These are phyloP conservation scores for Kobus ellipsiprymnus DNA, from an alignment of 2,113 vertebrate genomes.

Conservation along the genomic window DNA sequence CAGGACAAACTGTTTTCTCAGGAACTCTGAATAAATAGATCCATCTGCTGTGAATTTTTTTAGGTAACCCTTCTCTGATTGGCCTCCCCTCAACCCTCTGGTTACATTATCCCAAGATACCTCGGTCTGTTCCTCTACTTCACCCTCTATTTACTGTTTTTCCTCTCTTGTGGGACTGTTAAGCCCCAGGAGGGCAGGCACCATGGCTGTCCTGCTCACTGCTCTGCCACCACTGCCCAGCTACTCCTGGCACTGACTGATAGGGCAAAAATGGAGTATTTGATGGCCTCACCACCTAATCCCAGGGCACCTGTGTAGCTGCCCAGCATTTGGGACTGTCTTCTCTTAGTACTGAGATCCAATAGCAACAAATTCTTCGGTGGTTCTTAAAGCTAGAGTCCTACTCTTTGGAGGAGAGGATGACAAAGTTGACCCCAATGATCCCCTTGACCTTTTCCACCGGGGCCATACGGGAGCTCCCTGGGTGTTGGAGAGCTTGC, in stretches of 20 bases:
- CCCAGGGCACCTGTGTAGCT: background rate
- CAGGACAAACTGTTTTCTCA: background rate
- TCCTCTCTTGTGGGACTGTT: background rate
- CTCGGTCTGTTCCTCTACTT: background rate
- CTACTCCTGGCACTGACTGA: background rate
- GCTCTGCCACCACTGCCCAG: background rate
- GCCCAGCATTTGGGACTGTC: background rate
- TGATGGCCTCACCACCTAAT: background rate
- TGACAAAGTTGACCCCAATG: background rate
- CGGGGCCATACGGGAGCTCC: background rate
- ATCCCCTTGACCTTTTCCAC: background rate
- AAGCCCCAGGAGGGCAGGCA: background rate
- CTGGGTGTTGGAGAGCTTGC: background rate
- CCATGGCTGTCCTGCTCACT: background rate
- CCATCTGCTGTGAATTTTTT: background rate
- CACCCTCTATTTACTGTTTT: background rate
- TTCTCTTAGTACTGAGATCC: background rate
- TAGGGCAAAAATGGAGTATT: background rate
- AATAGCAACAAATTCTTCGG: background rate
- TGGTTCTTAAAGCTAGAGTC: background rate
- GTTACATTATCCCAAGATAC: background rate
- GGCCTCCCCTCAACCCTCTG: background rate
- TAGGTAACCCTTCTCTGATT: background rate
- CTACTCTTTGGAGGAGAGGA: background rate
- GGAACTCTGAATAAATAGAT: background rate